Evolutionary conservation across 2,797 vertebrate genomes (phyloP), one percentile per base, ranked within the genome.

Genomic region (Trachurus trachurus): DNA sequence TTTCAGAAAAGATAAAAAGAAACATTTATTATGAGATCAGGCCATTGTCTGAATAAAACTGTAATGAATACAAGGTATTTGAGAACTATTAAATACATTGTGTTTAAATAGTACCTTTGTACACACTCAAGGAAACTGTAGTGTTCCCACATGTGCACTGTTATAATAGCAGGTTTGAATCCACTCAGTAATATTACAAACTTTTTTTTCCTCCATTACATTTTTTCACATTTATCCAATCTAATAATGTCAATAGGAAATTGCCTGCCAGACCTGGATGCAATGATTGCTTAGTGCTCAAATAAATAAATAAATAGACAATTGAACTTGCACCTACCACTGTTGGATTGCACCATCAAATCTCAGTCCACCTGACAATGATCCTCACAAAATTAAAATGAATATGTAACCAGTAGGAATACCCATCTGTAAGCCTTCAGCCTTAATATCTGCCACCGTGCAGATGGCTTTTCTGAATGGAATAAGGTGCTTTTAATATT

Each of bases 401-500:
- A 87, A 86, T 81, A 74, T 61, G 71, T 78, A 82, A 83, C 82
- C 70, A 76, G 73, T 49, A 53, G 71, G 85, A 93, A 78, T 80
- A 60, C 62, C 76, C 79, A 44, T 88, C 76, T 52, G 61, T 88
- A 88, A 86, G 66, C 76, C 83, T 65, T 80, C 66, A 68, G 52
- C 65, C 84, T 85, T 83, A 72, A 88, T 91, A 94, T 93, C 88
- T 83, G 56, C 58, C 74, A 77, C 52, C 15, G 71, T 81, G 74
- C 89, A 88, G 76, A 87, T 87, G 86, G 83, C 15, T 76, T 83
- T 78, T 82, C 80, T 79, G 11, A 87, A 85, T 69, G 80, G 78
- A 89, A 92, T 85, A 88, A 91, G 83, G 87, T 89, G 80, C 45
- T 81, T 85, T 87, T 79, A 89, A 92, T 89, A 83, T 89, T 85